Percentiles rank a stretch among this genome's conserved stretches.
These are phyloP conservation scores for Drosophila paramelanica DNA, from an alignment of 2,888 invertebrate genomes.

Conservation along the genomic window DNA sequence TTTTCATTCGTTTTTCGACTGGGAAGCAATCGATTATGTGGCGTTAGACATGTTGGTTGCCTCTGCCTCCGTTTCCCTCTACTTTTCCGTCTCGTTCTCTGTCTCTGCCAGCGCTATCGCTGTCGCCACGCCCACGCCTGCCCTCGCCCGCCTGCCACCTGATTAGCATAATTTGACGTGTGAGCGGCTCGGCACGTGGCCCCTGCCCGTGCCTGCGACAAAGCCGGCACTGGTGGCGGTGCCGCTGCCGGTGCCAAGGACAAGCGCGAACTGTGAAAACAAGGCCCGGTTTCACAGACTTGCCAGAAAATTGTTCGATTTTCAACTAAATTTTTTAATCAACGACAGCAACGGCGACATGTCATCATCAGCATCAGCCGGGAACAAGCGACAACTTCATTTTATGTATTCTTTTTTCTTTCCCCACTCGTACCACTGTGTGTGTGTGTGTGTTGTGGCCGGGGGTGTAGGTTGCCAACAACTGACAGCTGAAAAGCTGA, in stretches of 20 bases:
- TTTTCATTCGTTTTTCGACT: slow-evolving; percentile 37
- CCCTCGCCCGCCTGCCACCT: slow-evolving; percentile 36
- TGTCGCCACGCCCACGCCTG: neutral
- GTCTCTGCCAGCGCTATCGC: neutral
- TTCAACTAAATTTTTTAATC: slow-evolving; percentile 65
- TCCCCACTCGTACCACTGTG: neutral
- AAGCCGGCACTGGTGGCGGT: neutral
- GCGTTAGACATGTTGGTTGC: slow-evolving; percentile 32
- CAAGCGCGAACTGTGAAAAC: slow-evolving; percentile 48
- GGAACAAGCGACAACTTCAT: slow-evolving; percentile 68
- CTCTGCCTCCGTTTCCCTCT: neutral
- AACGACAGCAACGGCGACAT: slow-evolving; percentile 54
- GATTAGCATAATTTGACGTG: slow-evolving; percentile 77
- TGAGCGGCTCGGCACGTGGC: slow-evolving; percentile 47
- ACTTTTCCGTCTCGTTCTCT: neutral
- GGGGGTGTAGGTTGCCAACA: slow-evolving; percentile 9
- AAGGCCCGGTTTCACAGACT: slow-evolving; percentile 41
- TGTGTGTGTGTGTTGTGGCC: slow-evolving; percentile 8
- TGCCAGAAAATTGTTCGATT: slow-evolving; percentile 56
- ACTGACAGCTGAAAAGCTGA: slow-evolving; percentile 59
- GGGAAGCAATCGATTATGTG: slow-evolving; percentile 52
- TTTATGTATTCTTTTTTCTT: slow-evolving; percentile 35
- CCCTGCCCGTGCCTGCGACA: slow-evolving; percentile 9
- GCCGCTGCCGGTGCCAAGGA: slow-evolving; percentile 45
- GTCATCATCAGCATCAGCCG: slow-evolving; percentile 56